Evolutionary conservation across 2,888 invertebrate genomes (phyloP), one percentile per base, ranked within the genome.

Genomic region (Pharmacophagus antenor): DNA sequence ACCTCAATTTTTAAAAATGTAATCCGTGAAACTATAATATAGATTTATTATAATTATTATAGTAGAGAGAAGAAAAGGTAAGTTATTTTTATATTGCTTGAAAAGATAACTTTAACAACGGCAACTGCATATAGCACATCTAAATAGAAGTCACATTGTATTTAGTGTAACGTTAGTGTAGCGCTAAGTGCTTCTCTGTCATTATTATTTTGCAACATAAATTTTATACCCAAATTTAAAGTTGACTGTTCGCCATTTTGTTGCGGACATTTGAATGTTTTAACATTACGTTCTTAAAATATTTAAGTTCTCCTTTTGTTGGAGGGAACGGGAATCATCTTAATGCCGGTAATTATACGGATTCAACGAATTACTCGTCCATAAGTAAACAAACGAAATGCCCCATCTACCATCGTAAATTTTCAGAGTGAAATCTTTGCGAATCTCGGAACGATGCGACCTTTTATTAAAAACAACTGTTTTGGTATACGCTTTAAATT

Each of bases 261-360:
- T 75, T 70, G 76, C 70, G 86, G 87, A 85, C 89, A 87, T 88
- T 88, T 87, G 85, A 88, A 89, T 87, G 87, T 88, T 85, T 85
- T 80, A 86, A 77, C 85, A 84, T 85, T 82, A 84, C 82, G 63
- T 67, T 68, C 64, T 68, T 70, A 71, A 71, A 71, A 69, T 67
- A 69, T 64, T 85, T 85, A 82, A 82, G 79, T 82, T 70, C 70
- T 65, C 68, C 67, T 76, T 73, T 76, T 78, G 79, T 75, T 75
- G 69, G 78, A 72, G 82, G 83, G 79, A 78, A 76, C 70, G 73
- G 72, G 88, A 84, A 85, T 91, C 89, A 90, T 91, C 90, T 87
- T 90, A 89, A 91, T 91, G 80, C 89, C 77, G 70, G 89, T 89
- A 91, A 91, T 91, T 91, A 91, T 90, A 89, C 86, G 84, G 90